Conservation (phyloP, 2,888 invertebrate genomes). For the Clivina fossor region DNA sequence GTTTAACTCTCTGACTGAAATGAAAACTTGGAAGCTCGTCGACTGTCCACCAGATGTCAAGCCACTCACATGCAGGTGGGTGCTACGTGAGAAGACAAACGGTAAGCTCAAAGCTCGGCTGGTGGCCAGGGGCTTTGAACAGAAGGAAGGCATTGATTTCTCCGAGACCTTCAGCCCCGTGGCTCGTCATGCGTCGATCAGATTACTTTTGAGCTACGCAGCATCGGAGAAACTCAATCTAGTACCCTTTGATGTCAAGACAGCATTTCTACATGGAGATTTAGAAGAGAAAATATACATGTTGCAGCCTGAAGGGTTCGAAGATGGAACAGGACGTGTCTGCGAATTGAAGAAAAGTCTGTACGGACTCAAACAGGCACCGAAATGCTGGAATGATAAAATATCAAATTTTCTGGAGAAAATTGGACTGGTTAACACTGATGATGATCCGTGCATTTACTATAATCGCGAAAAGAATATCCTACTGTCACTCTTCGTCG, state of each 20-base stretch:
- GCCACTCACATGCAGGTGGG: conserved; percentile 39
- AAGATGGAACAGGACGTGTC: conserved; percentile 23
- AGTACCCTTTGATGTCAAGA: conserved; percentile 36
- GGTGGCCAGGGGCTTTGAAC: conserved; percentile 39
- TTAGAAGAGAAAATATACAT: conserved; percentile 24
- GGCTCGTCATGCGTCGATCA: conserved; percentile 39
- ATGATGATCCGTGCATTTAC: conserved; percentile 19
- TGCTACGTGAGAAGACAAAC: conserved; percentile 21
- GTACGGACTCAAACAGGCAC: conserved; percentile 26
- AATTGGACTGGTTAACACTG: conserved; percentile 17
- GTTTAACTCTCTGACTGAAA: conserved; percentile 29
- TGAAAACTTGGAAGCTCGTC: conserved; percentile 18
- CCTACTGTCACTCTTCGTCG: conserved; percentile 15
- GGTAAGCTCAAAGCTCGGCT: conserved; percentile 11
- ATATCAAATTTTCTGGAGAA: conserved; percentile 15
- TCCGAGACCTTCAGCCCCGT: conserved; percentile 41
- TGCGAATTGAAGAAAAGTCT: conserved; percentile 19
- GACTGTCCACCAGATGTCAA: conserved; percentile 28
- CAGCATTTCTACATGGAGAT: conserved; percentile 34
- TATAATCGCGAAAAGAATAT: conserved; percentile 14
- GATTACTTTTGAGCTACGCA: conserved; percentile 39
- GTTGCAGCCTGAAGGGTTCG: conserved; percentile 24
- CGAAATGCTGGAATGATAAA: too few relatives aligned
- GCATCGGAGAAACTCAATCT: conserved; percentile 29
- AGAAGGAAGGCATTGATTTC: conserved; percentile 38